These are phyloP conservation scores for Paramuricea clavata DNA, from an alignment of 92 coral and sea anemone genomes.

Conservation along the genomic window DNA sequence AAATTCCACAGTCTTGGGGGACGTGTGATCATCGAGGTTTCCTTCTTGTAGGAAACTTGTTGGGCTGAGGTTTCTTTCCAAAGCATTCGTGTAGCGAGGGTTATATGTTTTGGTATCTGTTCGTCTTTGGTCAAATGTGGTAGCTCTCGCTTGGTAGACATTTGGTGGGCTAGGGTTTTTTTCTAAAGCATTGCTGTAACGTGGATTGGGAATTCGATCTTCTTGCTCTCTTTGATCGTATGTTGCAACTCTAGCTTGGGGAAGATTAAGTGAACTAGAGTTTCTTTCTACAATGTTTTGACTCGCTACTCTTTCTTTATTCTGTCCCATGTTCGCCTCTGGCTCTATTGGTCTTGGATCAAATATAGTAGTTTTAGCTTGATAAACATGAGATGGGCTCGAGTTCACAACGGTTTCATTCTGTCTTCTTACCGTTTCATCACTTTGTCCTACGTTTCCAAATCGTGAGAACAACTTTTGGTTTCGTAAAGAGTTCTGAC, in stretches of 20 bases:
- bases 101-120: neutral
- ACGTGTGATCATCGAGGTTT: neutral
- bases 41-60: conserved; percentile 8
- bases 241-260: neutral
- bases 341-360: neutral
- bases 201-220: neutral
- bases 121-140: neutral
- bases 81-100: neutral
- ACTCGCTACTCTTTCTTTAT: too few relatives aligned
- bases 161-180: neutral
- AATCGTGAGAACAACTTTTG: conserved; percentile 29
- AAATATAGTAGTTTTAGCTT: neutral
- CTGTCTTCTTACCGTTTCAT: neutral
- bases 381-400: neutral
- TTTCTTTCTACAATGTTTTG: neutral
- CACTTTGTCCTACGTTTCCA: neutral
- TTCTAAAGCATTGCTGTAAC: neutral
- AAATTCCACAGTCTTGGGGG: conserved; percentile 16
- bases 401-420: neutral
- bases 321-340: too few relatives aligned
- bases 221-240: neutral
- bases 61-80: conserved; percentile 12
- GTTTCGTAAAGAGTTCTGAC: neutral
- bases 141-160: neutral
- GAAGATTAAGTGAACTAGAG: neutral